Evolutionary conservation across 2,113 vertebrate species (phyloP).

Genomic region (Paradoxurus hermaphroditus): DNA sequence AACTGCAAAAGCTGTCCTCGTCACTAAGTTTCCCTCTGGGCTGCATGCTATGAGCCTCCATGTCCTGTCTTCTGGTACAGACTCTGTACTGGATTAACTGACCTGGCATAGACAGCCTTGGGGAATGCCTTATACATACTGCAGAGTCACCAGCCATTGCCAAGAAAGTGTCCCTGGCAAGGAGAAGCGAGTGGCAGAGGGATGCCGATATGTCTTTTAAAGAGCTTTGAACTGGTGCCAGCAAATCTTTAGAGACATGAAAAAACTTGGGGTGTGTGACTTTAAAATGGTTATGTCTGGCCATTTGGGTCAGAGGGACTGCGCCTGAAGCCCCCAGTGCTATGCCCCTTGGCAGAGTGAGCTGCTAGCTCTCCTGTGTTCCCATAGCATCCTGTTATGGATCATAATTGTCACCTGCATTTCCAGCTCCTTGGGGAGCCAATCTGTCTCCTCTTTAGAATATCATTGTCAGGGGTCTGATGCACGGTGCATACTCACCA

Average conservation of each 20-base stretch:
- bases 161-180: neutral
- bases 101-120: neutral
- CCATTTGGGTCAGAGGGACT: neutral
- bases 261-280: neutral
- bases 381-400: too few relatives aligned
- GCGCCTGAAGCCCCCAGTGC: fast-evolving
- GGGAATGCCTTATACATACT: neutral
- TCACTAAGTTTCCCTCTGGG: fast-evolving
- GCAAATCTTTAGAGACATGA: neutral
- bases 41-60: fast-evolving
- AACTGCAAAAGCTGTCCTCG: neutral
- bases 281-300: neutral
- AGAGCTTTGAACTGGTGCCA: neutral
- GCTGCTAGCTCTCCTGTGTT: neutral
- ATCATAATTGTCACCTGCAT: neutral
- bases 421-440: neutral
- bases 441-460: neutral
- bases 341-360: fast-evolving
- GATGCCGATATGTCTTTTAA: neutral
- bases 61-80: neutral
- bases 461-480: neutral
- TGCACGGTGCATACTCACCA: neutral
- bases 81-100: neutral
- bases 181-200: neutral
- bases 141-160: neutral